Conservation (phyloP, 2,888 invertebrate genomes). For the Ypsolopha sequella region DNA sequence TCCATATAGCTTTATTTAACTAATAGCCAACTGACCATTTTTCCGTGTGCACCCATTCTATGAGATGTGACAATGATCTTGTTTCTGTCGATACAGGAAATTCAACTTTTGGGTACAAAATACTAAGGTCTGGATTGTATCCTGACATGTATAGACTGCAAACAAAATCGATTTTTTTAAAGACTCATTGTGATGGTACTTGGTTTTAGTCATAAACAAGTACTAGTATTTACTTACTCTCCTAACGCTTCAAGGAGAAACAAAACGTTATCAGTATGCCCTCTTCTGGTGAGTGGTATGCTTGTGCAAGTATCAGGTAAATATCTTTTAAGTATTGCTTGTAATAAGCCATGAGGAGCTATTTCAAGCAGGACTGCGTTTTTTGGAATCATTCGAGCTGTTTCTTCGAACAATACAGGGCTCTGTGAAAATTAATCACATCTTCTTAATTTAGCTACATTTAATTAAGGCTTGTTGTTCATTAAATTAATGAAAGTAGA, state of each 20-base stretch:
- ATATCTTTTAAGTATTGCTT: conserved; percentile 82
- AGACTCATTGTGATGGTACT: not conserved
- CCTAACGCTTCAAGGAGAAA: conserved; percentile 71
- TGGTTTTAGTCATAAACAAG: no score
- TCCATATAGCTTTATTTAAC: not conserved
- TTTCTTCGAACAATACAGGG: conserved; percentile 73
- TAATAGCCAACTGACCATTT: conserved; percentile 63
- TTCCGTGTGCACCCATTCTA: conserved; percentile 85
- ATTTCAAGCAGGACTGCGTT: conserved; percentile 83
- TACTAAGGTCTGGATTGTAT: conserved; percentile 74
- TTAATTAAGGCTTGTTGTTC: not conserved
- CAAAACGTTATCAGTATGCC: conserved; percentile 68
- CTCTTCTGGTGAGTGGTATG: conserved; percentile 79
- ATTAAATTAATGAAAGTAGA: not conserved
- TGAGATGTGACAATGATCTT: conserved; percentile 80
- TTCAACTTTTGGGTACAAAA: conserved; percentile 77
- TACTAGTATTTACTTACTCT: not conserved
- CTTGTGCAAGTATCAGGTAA: conserved; percentile 72
- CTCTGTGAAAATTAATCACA: not conserved
- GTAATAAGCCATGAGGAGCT: conserved; percentile 84
- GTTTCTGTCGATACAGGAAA: conserved; percentile 88
- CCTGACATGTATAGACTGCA: conserved; percentile 80
- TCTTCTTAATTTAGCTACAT: no score
- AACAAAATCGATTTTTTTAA: conserved; percentile 7
- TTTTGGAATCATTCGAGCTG: conserved; percentile 75